phyloP scores from a whole-genome alignment of 2,113 vertebrate genomes.

The Lates calcarifer region DNA sequence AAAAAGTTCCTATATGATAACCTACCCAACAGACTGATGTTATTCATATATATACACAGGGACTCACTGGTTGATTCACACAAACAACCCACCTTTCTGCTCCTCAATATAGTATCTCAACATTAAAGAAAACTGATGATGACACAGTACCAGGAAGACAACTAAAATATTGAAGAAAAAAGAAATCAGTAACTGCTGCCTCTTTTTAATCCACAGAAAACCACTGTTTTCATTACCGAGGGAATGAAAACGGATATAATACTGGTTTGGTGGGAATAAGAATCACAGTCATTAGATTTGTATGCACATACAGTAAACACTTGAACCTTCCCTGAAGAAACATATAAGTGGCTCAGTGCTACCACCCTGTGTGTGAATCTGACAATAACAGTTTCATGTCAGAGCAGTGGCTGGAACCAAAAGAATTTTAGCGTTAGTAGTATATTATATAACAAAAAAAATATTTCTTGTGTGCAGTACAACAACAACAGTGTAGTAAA shows the following conservation, averaged over 20 bases:
- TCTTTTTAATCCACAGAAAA: neutral
- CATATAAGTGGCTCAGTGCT: slow-evolving; percentile 47
- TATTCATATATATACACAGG: neutral
- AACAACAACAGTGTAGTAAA: no score
- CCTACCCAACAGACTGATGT: neutral
- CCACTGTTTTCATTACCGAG: neutral
- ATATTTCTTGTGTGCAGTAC: no score
- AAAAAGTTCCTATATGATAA: neutral
- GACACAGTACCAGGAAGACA: slow-evolving; percentile 3
- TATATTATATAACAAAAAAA: no score
- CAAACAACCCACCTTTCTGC: neutral
- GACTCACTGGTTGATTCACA: neutral
- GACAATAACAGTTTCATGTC: slow-evolving; percentile 32
- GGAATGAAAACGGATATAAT: neutral
- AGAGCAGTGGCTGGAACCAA: neutral
- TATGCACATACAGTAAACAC: neutral
- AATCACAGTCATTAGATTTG: neutral
- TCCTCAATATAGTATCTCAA: neutral
- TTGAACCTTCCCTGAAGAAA: neutral
- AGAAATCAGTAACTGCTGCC: neutral
- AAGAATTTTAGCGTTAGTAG: no score
- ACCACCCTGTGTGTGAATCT: slow-evolving; percentile 62
- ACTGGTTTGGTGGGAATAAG: neutral
- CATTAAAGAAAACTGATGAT: neutral
- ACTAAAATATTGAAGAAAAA: neutral